Percentiles rank a stretch among this genome's conserved stretches.
Conservation (phyloP, 2,797 vertebrate genomes). For the Acanthiza pusilla region DNA sequence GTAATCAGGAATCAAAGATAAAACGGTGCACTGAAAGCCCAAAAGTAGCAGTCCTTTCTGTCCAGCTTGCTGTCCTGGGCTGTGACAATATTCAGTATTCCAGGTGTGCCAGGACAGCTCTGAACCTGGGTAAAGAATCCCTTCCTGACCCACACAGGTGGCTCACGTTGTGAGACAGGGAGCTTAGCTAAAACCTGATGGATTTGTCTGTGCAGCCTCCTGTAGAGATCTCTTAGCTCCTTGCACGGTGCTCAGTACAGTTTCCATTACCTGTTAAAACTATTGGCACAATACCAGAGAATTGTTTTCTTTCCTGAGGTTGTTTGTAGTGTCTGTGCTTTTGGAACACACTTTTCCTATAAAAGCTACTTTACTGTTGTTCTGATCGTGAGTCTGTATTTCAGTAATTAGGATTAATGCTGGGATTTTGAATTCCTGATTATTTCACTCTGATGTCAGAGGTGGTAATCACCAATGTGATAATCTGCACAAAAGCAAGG, state of each 20-base stretch:
- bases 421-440: conserved; percentile 40
- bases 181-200: neutral
- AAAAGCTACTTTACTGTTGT: neutral
- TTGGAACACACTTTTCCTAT: neutral
- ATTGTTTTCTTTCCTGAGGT: neutral
- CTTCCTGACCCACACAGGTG: neutral
- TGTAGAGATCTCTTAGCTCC: neutral
- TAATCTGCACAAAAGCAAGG: neutral
- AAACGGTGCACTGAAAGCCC: neutral
- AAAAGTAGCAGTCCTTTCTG: neutral
- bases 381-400: neutral
- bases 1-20: neutral
- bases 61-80: neutral
- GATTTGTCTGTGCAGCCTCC: neutral
- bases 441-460: conserved; percentile 48
- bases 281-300: neutral
- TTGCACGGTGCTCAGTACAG: neutral
- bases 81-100: neutral
- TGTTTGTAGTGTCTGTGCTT: neutral
- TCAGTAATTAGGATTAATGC: conserved; percentile 48
- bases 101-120: neutral
- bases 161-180: neutral
- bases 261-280: neutral
- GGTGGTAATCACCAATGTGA: conserved; percentile 42
- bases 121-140: neutral